Evolutionary conservation across 2,888 invertebrate species (phyloP).

Genomic region (Apodemia zela): DNA sequence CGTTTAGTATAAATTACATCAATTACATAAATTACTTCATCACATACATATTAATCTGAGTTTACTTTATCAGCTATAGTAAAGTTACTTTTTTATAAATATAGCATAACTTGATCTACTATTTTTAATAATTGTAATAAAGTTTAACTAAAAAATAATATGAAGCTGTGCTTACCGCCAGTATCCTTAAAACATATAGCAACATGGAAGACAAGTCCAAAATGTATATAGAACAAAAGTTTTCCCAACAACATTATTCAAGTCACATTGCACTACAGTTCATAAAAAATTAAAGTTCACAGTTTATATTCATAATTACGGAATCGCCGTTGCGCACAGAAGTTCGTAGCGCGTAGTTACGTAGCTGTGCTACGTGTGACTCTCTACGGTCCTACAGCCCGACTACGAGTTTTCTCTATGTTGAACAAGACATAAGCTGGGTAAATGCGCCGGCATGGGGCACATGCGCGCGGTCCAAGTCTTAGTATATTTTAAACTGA

Average conservation of each 20-base stretch:
- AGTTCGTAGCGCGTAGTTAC: slow-evolving; percentile 46
- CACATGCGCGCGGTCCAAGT: slow-evolving; percentile 57
- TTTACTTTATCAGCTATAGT: too few species aligned
- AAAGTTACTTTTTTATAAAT: not conserved
- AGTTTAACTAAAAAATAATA: not conserved
- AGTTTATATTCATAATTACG: slow-evolving; percentile 23
- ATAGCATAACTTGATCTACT: not conserved
- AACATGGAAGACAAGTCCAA: slow-evolving; percentile 77
- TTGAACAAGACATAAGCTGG: slow-evolving; percentile 35
- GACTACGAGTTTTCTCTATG: slow-evolving; percentile 47
- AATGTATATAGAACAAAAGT: slow-evolving; percentile 74
- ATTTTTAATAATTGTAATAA: too few species aligned
- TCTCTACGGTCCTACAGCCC: slow-evolving; percentile 47
- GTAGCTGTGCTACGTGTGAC: slow-evolving; percentile 58
- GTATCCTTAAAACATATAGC: slow-evolving; percentile 77
- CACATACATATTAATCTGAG: too few species aligned
- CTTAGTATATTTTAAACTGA: slow-evolving; percentile 3
- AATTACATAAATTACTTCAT: too few species aligned
- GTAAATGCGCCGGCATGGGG: slow-evolving; percentile 47
- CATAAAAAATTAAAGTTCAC: slow-evolving; percentile 26
- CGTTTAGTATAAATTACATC: too few species aligned
- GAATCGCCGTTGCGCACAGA: slow-evolving; percentile 42
- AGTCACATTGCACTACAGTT: slow-evolving; percentile 61
- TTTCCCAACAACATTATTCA: slow-evolving; percentile 75
- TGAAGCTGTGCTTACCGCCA: slow-evolving; percentile 54